These are phyloP conservation scores for Clarias laeviceps DNA, from an alignment of 2,797 vertebrate genomes.

Conservation along the genomic window DNA sequence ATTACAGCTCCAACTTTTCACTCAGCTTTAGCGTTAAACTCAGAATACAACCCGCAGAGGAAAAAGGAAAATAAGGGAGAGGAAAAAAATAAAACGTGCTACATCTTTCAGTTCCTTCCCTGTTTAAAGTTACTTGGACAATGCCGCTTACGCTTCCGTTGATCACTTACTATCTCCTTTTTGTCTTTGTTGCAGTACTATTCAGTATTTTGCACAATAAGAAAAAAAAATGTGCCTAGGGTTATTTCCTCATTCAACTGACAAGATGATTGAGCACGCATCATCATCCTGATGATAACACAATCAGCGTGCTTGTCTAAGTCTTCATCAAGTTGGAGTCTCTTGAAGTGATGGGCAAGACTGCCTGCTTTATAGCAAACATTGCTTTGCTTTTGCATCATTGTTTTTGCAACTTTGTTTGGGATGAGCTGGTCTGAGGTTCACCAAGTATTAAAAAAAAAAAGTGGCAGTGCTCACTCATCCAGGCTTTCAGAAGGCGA, in stretches of 20 bases:
- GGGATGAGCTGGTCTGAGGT: not conserved
- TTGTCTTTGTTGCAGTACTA: not conserved
- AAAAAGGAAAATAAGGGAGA: not conserved
- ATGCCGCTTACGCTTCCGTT: not conserved
- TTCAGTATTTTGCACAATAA: slow-evolving; percentile 19
- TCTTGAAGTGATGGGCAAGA: not conserved
- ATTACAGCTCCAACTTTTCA: no score
- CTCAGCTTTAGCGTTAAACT: not conserved
- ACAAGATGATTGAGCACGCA: slow-evolving; percentile 29
- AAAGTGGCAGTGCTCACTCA: not conserved
- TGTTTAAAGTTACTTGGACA: not conserved
- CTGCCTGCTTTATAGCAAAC: not conserved
- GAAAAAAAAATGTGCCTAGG: slow-evolving; percentile 19
- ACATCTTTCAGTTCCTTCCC: not conserved
- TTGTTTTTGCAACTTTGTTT: slow-evolving; percentile 19
- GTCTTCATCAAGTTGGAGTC: slow-evolving; percentile 22
- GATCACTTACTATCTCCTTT: slow-evolving; percentile 5
- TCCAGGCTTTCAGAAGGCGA: not conserved
- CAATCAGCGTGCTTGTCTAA: slow-evolving; percentile 10
- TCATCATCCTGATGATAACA: slow-evolving; percentile 26
- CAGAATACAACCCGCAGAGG: not conserved
- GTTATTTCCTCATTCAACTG: slow-evolving; percentile 24
- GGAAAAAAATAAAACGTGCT: not conserved
- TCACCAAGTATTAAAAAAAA: not conserved
- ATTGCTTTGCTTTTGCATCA: slow-evolving; percentile 30